Evolutionary conservation across 2,797 vertebrate species (phyloP).

Genomic region (Sphaeramia orbicularis): DNA sequence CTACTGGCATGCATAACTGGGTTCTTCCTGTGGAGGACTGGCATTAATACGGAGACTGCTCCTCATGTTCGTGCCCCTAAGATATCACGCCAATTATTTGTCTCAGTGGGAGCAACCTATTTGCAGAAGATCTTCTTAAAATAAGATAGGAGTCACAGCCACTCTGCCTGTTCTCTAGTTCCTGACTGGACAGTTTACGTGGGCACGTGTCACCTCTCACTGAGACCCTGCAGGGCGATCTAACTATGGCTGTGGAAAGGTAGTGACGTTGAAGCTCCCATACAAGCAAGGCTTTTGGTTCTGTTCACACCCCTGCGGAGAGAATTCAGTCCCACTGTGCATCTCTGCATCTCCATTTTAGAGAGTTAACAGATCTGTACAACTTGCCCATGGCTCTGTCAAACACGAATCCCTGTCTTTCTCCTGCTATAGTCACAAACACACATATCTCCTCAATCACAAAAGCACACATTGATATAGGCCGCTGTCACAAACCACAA

Average conservation of each 20-base stretch:
- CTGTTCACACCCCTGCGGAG: slow-evolving; percentile 74
- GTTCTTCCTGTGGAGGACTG: slow-evolving; percentile 76
- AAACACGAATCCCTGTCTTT: slow-evolving; percentile 44
- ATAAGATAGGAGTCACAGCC: slow-evolving; percentile 66
- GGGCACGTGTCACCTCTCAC: slow-evolving; percentile 67
- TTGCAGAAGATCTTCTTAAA: slow-evolving; percentile 77
- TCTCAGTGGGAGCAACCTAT: slow-evolving; percentile 85
- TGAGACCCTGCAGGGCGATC: slow-evolving; percentile 63
- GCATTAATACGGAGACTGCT: slow-evolving; percentile 74
- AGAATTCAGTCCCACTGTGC: slow-evolving; percentile 67
- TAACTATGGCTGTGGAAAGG: slow-evolving; percentile 57
- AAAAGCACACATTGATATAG: not conserved
- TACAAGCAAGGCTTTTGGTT: slow-evolving; percentile 56
- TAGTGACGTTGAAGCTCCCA: slow-evolving; percentile 58
- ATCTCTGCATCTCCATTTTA: slow-evolving; percentile 70
- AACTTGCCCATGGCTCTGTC: slow-evolving; percentile 52
- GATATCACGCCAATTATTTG: slow-evolving; percentile 85
- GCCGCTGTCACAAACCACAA: slow-evolving; percentile 6
- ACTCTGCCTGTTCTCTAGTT: slow-evolving; percentile 52
- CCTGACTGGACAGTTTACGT: slow-evolving; percentile 74
- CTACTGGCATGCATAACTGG: slow-evolving; percentile 68
- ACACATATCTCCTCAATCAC: slow-evolving; percentile 16
- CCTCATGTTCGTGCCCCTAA: slow-evolving; percentile 76
- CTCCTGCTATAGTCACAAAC: slow-evolving; percentile 6
- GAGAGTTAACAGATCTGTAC: slow-evolving; percentile 65